Percentiles rank a stretch among this genome's conserved stretches.
These are phyloP conservation scores for Pachycephus smyrnensis DNA, from an alignment of 2,888 invertebrate genomes.

Conservation along the genomic window DNA sequence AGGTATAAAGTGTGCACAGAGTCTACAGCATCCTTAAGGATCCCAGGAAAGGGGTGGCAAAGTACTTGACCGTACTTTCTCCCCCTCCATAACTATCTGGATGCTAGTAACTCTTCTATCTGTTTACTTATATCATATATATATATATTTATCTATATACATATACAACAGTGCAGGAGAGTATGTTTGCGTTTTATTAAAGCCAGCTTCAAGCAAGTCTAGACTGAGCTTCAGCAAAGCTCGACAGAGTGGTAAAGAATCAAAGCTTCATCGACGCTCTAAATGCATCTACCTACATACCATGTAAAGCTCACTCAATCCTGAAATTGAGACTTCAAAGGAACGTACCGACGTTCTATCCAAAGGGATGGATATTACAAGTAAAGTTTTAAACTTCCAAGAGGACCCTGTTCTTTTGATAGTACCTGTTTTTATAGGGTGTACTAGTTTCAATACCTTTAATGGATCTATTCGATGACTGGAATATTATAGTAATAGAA, in stretches of 20 bases:
- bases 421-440: neutral
- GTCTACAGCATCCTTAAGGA: neutral
- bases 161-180: constrained; percentile 2
- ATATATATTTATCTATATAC: no score
- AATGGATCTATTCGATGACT: neutral
- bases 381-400: neutral
- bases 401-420: neutral
- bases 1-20: neutral
- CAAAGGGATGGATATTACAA: neutral
- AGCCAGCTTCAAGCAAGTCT: constrained; percentile 30
- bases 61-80: neutral
- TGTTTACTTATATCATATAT: neutral
- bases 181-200: constrained; percentile 28
- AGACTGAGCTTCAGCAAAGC: constrained; percentile 8
- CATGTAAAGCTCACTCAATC: constrained; percentile 32
- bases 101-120: neutral
- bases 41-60: neutral
- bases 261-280: constrained; percentile 29
- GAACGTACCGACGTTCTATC: constrained; percentile 5
- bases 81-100: neutral
- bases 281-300: neutral
- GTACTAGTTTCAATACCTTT: neutral
- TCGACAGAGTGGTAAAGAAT: constrained; percentile 22
- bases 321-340: constrained; percentile 39
- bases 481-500: neutral